Conservation (phyloP, 2,888 invertebrate genomes). For the Drosophila atripex region DNA sequence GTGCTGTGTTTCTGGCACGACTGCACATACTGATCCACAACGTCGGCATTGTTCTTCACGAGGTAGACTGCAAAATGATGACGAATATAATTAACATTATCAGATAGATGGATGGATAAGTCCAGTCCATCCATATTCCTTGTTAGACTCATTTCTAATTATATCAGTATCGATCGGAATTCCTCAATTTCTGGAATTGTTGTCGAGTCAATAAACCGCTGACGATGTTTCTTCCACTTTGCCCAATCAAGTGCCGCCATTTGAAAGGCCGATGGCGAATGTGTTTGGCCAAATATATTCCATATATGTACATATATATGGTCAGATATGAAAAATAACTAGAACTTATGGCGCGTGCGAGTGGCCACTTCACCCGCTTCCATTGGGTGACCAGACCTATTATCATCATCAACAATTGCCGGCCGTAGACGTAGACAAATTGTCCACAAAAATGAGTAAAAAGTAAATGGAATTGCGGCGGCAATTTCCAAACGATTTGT, state of each 20-base stretch:
- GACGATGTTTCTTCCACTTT: constrained; percentile 42
- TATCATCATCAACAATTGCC: constrained; percentile 28
- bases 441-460: constrained; percentile 43
- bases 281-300: constrained; percentile 23
- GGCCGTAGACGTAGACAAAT: constrained; percentile 61
- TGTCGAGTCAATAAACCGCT: constrained; percentile 61
- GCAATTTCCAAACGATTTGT: constrained; percentile 63
- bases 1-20: constrained; percentile 90
- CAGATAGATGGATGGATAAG: not conserved
- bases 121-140: not conserved
- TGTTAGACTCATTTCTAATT: constrained; percentile 4
- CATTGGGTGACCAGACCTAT: constrained; percentile 14
- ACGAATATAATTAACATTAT: not conserved
- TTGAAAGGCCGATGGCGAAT: constrained; percentile 27
- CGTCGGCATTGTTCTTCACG: constrained; percentile 86
- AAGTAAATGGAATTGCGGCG: constrained; percentile 64
- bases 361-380: constrained; percentile 20
- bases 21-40: constrained; percentile 89
- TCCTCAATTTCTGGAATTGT: constrained; percentile 45
- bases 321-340: constrained; percentile 48
- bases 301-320: constrained; percentile 41
- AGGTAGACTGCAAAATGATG: constrained; percentile 61
- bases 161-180: constrained; percentile 45
- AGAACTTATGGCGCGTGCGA: constrained; percentile 58
- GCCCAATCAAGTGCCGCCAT: constrained; percentile 36